Conservation (phyloP, 2,888 invertebrate species). For the Trichacis sp. region DNA sequence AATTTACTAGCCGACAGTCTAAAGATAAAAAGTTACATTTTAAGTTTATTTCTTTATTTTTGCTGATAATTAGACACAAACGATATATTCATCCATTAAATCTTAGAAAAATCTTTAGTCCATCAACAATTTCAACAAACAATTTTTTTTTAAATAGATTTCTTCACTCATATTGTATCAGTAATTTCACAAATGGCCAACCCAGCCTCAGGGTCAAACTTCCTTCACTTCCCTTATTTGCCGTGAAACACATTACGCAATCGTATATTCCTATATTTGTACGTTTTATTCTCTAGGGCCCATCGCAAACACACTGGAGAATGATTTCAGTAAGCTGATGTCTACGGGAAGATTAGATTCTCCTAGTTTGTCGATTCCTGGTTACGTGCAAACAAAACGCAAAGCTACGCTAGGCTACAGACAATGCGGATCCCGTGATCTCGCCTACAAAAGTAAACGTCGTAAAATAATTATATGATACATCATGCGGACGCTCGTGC, state of each 20-base stretch:
- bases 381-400: slow-evolving; percentile 79
- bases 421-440: slow-evolving; percentile 82
- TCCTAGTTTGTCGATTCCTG: slow-evolving; percentile 83
- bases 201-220: no score
- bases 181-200: no score
- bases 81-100: no score
- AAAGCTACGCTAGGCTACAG: slow-evolving; percentile 80
- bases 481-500: background rate
- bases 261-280: slow-evolving; percentile 3
- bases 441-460: slow-evolving; percentile 75
- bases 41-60: no score
- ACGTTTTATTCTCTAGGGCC: slow-evolving; percentile 72
- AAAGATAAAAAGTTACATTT: no score
- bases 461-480: slow-evolving; percentile 1
- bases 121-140: no score
- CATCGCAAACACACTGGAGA: slow-evolving; percentile 81
- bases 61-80: no score
- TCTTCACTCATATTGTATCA: no score
- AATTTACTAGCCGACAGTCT: no score
- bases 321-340: slow-evolving; percentile 82
- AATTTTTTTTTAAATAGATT: no score
- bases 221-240: no score
- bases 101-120: no score
- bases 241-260: background rate
- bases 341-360: slow-evolving; percentile 80